Evolutionary conservation across 64 coral and sea anemone species (phyloP), one percentile per base, ranked within the genome.

Genomic region (Montipora foliosa): DNA sequence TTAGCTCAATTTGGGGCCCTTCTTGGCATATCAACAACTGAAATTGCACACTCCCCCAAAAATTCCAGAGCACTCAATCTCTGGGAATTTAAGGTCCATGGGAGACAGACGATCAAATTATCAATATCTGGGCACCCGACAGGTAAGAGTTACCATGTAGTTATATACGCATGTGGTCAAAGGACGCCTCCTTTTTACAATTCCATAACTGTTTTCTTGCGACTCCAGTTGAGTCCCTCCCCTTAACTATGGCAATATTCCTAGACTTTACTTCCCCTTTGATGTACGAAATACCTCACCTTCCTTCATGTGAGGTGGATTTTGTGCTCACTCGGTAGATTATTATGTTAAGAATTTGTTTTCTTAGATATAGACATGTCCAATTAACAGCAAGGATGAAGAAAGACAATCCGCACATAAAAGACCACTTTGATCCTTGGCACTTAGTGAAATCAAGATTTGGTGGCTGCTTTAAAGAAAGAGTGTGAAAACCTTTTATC

Each of bases 391-490:
- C 80, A 0, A 82, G 62, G 80, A 82, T 17, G 80, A 44, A 3
- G 4, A 82, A 82, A 45, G 80, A 82, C 8, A 47, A 46, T 1
- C 57, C 80, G 19, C 21, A 66, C 22, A 64, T 82, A 64, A 82
- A 82, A 53, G 24, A 82, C 37, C 13, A 14, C 37, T 37, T 37
- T 37, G 37, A 37, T 37, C 37, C 37, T 37, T 37, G 37, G 37
- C 37, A 37, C 37, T 37, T 37, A 37, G 37, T 37, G 37, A 37
- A 37, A 37, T 37, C 37, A 37, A 37, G 37, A 84, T 5, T 6
- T 85, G 80, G 73, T 49, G 0, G 81, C 72, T 44, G 58, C 80
- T 25, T 84, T 71, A 17, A 94, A 94, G 58, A 83, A 83, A 20
- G 77, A 81, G 11, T 76, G 45, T 5, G 46, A 62, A 50, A 53